phyloP scores from a whole-genome alignment of 1,140 invertebrate species.

The Euborellia annulipes region DNA sequence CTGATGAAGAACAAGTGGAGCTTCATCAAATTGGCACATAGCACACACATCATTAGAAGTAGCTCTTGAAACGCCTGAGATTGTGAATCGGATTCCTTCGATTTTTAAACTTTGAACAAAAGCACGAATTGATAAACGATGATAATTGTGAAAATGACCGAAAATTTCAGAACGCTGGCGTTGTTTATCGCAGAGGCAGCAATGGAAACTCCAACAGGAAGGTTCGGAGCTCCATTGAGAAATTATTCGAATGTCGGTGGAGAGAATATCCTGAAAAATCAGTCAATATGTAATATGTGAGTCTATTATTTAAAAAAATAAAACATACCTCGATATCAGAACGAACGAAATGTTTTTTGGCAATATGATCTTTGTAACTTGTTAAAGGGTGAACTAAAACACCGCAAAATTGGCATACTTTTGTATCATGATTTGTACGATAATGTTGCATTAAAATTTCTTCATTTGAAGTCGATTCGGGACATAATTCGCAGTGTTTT shows the following conservation, averaged over 20 bases:
- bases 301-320: not conserved
- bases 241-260: no score
- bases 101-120: not conserved
- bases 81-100: constrained; percentile 1
- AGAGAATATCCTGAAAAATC: not conserved
- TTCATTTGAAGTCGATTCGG: no score
- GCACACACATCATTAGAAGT: not conserved
- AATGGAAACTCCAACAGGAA: constrained; percentile 10
- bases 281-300: no score
- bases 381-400: constrained; percentile 10
- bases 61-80: not conserved
- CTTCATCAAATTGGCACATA: not conserved
- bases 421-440: constrained; percentile 7
- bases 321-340: not conserved
- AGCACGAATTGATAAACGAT: constrained; percentile 7
- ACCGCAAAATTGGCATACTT: constrained; percentile 11
- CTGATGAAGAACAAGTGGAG: no score
- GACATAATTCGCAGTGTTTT: constrained; percentile 11
- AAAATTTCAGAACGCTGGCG: constrained; percentile 10
- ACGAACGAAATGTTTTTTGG: constrained; percentile 11
- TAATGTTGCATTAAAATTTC: no score
- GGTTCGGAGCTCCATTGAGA: not conserved
- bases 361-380: constrained; percentile 12
- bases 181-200: constrained; percentile 11
- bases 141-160: constrained; percentile 13